Base-by-base conservation (phyloP, 2,113 vertebrate genomes). In the Embiotoca jacksoni region DNA sequence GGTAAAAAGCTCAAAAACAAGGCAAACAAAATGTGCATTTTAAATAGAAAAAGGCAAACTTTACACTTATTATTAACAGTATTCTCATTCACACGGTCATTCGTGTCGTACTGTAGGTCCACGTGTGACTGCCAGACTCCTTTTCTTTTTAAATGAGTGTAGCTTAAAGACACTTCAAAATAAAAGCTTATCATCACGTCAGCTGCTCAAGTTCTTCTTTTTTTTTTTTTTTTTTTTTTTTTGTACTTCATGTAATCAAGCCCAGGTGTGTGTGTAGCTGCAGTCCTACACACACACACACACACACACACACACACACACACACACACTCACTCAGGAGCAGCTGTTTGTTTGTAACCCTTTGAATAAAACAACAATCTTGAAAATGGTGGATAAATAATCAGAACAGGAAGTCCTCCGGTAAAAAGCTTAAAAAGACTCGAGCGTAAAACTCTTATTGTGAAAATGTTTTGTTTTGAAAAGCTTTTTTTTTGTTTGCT, bases 31-130 rank as follows among this genome's bases (percentile, higher is more conserved):
- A 90, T 85, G 80, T 90, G 83, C 85, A 86, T 88, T 91, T 23
- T 89, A 91, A 92, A 93, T 92, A 93, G 14, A 89, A 88, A 86
- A 88, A 86, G 85, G 81, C 75, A 86, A 70, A 76, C 77, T 82
- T 78, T 80, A 87, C 81, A 89, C 59, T 60, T 76, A 87, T 86
- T 88, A 89, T 49, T 86, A 60, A 1, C 68, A 32, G 72, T 78
- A 60, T 58, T 49, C 60, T 73, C 82, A 69, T 32, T 69, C 86
- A 79, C 74, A 11, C 72, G 37, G n/a, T 62, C 67, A 60, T 23
- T 33, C 71, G 39, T 30, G 35, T 52, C 37, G 14, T 13, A 39
- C 23, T 44, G 2, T 85, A 84, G 86, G 83, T 89, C 86, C 87
- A 81, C 36, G 6, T 41, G 62, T 44, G 60, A 39, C 62, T 57